Evolutionary conservation across 1,140 invertebrate species (phyloP).

Genomic region (Drosophila jambulina): DNA sequence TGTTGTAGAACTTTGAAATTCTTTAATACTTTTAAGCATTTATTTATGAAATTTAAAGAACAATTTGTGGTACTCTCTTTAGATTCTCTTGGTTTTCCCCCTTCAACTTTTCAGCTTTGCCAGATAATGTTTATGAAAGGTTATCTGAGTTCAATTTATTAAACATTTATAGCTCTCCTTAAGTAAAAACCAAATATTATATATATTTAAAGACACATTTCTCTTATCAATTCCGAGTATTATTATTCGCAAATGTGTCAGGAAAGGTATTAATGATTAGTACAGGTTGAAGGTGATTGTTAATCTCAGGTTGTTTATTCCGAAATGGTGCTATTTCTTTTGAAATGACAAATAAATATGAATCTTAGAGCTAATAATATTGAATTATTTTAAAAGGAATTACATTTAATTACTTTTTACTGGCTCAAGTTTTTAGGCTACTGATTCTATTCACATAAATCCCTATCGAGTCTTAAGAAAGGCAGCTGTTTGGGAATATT

Average conservation of each 20-base stretch:
- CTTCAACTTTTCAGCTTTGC: background rate
- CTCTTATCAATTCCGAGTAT: background rate
- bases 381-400: background rate
- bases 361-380: too few relatives aligned
- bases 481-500: too few relatives aligned
- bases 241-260: slow-evolving; percentile 10
- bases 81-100: background rate
- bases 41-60: background rate
- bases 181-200: background rate
- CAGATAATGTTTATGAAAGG: background rate
- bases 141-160: background rate
- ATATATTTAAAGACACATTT: background rate
- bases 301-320: background rate
- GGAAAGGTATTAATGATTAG: slow-evolving; percentile 3
- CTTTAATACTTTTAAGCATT: background rate
- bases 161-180: background rate
- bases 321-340: background rate
- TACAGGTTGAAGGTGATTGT: background rate
- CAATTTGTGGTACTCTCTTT: background rate
- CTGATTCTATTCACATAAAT: background rate
- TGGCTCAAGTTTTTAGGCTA: background rate
- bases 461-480: accelerated
- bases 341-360: background rate
- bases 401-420: background rate
- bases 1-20: too few relatives aligned